Conservation (phyloP, 2,113 vertebrate genomes). For the Mixornis gularis region DNA sequence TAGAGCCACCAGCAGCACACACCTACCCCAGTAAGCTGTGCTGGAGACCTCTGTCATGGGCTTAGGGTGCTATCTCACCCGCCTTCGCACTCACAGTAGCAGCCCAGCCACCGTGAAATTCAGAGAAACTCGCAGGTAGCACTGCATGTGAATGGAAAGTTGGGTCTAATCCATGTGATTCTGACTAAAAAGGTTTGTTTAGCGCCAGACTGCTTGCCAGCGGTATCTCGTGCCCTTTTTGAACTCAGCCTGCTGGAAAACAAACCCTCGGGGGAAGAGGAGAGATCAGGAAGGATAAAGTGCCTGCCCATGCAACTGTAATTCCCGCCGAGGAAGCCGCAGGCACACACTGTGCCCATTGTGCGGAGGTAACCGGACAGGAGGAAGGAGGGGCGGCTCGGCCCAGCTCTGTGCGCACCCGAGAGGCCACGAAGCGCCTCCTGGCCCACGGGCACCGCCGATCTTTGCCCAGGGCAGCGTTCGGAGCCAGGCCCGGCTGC, state of each 20-base stretch:
- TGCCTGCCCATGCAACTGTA: constrained; percentile 36
- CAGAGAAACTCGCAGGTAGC: neutral
- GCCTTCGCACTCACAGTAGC: neutral
- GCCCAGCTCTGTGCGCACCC: neutral
- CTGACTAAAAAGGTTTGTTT: constrained; percentile 7
- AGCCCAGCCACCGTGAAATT: neutral
- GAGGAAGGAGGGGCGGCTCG: neutral
- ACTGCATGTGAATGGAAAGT: neutral
- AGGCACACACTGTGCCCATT: constrained; percentile 37
- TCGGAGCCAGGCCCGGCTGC: neutral
- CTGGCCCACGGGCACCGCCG: neutral
- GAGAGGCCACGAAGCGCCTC: neutral
- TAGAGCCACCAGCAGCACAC: neutral
- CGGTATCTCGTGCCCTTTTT: constrained; percentile 28
- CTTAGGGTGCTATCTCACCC: neutral
- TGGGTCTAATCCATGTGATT: neutral
- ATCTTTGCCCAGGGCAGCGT: neutral
- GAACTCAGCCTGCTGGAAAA: constrained; percentile 46
- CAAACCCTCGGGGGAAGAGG: neutral
- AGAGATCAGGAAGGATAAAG: constrained; percentile 11
- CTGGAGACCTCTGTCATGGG: neutral
- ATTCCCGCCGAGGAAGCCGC: neutral
- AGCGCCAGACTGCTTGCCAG: constrained; percentile 12
- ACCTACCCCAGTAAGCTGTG: neutral
- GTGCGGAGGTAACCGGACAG: constrained; percentile 21